Conservation (phyloP, 1,140 invertebrate genomes). For the Macrobrachium nipponense region DNA sequence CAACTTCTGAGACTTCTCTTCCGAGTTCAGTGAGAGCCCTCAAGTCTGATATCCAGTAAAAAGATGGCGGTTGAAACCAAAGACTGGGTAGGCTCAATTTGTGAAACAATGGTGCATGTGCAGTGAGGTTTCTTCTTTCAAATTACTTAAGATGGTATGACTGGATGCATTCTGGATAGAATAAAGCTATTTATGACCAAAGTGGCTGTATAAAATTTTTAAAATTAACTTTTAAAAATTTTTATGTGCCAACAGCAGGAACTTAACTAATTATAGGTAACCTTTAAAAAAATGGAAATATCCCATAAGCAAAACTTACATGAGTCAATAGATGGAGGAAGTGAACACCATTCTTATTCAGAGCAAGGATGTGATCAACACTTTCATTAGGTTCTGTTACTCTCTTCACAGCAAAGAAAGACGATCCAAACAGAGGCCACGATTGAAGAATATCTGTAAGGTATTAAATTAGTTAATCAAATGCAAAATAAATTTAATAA, state of each 20-base stretch:
- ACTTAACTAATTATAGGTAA: not conserved
- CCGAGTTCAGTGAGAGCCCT: too few species aligned
- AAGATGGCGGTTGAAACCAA: too few species aligned
- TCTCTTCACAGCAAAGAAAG: constrained; percentile 89
- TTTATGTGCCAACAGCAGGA: not conserved
- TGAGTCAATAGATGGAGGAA: constrained; percentile 93
- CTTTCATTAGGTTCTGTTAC: constrained; percentile 83
- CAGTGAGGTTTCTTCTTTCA: too few species aligned
- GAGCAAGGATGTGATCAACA: constrained; percentile 86
- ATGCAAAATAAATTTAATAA: not conserved
- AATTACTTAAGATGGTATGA: too few species aligned
- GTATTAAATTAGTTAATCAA: not conserved
- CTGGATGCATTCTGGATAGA: too few species aligned
- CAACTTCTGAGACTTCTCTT: too few species aligned
- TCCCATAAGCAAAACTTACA: constrained; percentile 70
- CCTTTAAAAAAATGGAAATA: not conserved
- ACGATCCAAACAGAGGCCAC: constrained; percentile 97
- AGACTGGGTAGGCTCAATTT: too few species aligned
- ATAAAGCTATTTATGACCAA: too few species aligned
- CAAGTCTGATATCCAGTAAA: too few species aligned
- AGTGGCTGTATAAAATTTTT: too few species aligned
- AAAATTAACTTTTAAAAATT: too few species aligned
- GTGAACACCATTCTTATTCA: constrained; percentile 93
- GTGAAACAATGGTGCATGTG: too few species aligned
- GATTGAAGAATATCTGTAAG: constrained; percentile 78